Evolutionary conservation across 2,113 vertebrate genomes (phyloP), one percentile per base, ranked within the genome.

Genomic region (Dascyllus trimaculatus): DNA sequence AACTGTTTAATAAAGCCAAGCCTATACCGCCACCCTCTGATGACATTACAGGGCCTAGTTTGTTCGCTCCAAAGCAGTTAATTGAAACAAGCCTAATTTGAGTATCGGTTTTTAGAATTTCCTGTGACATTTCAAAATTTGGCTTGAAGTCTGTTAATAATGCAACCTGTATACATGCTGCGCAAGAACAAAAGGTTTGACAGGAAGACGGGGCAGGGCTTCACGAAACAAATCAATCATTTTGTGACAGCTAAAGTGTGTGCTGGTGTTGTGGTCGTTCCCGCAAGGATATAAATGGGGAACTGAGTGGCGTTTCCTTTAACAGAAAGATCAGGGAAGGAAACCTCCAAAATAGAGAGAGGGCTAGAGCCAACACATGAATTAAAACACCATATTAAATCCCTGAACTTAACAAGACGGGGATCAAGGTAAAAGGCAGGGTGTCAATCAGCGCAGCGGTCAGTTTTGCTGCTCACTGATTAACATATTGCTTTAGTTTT

Each of bases 361-460:
- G 13, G 19, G 48, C 40, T 1, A 61, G 62, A 60, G 46, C 48
- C 59, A 40, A 22, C 1, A 40, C 13, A 1, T 26, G 54, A 45
- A 35, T 17, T 56, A 8, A 66, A 75, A 65, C 9, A 45, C 9
- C 15, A 6, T 17, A n/a, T 54, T 49, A 62, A 54, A 18, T 64
- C 54, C n/a, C 48, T 38, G 24, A 32, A 25, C 62, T 52, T 78
- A 77, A 71, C 49, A 71, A 62, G 75, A 52, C 18, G 5, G 24
- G 2, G n/a, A 79, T 57, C 74, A 65, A 53, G 22, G 19, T 51
- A 45, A 38, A 43, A 53, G 8, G 2, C 26, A 2, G 8, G 6
- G 3, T 73, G 68, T 75, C 74, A 76, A 7, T 81, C 71, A 71
- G 15, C 19, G 14, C 61, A 45, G 57, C 22, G n/a, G 49, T 43